These are phyloP conservation scores for Synergus gifuensis DNA, from an alignment of 2,888 invertebrate species.

Conservation along the genomic window DNA sequence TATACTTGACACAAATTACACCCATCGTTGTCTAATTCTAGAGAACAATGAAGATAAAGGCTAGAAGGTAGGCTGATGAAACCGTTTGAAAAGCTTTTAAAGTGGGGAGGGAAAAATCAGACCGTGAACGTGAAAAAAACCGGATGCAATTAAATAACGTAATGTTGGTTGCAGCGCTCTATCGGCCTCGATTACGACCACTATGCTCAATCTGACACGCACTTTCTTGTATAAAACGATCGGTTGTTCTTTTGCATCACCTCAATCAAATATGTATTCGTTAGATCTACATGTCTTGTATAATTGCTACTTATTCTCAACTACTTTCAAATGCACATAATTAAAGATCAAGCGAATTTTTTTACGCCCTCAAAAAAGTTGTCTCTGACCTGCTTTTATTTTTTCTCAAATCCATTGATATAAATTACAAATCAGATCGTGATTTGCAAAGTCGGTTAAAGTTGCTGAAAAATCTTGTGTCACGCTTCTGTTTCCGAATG, in stretches of 20 bases:
- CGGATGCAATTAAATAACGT: slow-evolving; percentile 34
- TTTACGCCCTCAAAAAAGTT: not conserved
- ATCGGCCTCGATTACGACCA: slow-evolving; percentile 37
- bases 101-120: slow-evolving; percentile 37
- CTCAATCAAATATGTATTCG: slow-evolving; percentile 21
- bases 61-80: not conserved
- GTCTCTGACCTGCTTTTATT: not conserved
- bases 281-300: slow-evolving; percentile 10
- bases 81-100: slow-evolving; percentile 14
- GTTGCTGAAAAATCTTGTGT: not conserved
- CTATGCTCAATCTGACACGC: slow-evolving; percentile 30
- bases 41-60: slow-evolving; percentile 12
- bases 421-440: not conserved
- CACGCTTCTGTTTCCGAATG: not conserved
- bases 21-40: slow-evolving; percentile 24
- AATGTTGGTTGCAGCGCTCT: slow-evolving; percentile 17
- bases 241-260: slow-evolving; percentile 27
- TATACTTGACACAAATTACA: slow-evolving; percentile 16
- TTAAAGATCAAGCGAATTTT: not conserved
- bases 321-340: slow-evolving; percentile 12
- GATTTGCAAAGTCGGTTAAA: not conserved
- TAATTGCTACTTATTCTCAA: slow-evolving; percentile 25
- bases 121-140: slow-evolving; percentile 40
- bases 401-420: not conserved
- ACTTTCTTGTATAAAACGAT: slow-evolving; percentile 20